Conservation (phyloP, 2,888 invertebrate genomes). For the Callosobruchus maculatus region DNA sequence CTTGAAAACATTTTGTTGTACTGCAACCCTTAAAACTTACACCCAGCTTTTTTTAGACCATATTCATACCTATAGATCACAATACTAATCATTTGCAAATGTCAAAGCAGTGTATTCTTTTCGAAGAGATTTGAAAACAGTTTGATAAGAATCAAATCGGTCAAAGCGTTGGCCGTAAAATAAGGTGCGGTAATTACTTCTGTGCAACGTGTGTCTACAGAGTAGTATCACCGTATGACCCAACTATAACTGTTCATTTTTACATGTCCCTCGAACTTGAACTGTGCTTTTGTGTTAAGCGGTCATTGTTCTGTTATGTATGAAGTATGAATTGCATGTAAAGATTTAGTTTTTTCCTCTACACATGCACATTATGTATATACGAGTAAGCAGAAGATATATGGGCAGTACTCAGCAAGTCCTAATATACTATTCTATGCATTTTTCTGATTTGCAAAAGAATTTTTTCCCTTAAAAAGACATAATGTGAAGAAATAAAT, state of each 20-base stretch:
- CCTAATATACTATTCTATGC: no score
- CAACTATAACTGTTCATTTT: background rate
- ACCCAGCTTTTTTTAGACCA: no score
- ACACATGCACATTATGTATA: no score
- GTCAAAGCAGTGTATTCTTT: background rate
- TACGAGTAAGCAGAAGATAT: no score
- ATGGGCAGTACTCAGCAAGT: no score
- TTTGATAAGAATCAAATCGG: background rate
- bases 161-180: background rate
- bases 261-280: background rate
- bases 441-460: no score
- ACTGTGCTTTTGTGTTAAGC: background rate
- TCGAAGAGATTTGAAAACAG: background rate
- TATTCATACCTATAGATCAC: background rate
- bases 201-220: background rate
- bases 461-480: no score
- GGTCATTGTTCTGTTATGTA: background rate
- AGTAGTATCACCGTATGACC: background rate
- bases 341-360: background rate
- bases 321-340: background rate
- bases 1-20: no score
- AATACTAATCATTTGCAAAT: background rate
- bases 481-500: no score
- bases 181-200: background rate
- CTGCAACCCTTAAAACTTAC: no score